These are phyloP conservation scores for Glaucidium brasilianum DNA, from an alignment of 2,113 vertebrate species.

Conservation along the genomic window DNA sequence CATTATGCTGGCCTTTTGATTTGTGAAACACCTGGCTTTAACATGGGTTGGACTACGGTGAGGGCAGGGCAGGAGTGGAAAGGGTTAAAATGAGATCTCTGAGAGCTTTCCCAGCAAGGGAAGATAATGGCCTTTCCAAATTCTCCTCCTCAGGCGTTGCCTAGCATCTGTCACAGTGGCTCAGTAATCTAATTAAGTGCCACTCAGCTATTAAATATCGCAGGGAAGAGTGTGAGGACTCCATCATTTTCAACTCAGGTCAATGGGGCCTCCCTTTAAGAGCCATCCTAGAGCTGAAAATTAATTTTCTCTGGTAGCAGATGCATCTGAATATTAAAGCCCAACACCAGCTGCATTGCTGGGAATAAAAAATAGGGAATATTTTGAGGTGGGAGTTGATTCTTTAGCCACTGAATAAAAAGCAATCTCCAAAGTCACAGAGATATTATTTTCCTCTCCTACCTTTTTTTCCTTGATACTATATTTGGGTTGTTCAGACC, in stretches of 20 bases:
- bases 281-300: constrained; percentile 13
- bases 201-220: constrained; percentile 45
- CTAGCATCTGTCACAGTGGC: constrained; percentile 43
- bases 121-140: constrained; percentile 34
- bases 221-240: constrained; percentile 21
- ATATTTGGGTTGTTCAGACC: neutral
- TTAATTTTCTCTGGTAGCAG: constrained; percentile 50
- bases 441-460: neutral
- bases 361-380: neutral
- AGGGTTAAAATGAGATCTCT: constrained; percentile 21
- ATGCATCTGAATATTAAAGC: neutral
- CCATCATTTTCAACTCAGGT: constrained; percentile 29
- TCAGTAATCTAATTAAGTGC: constrained; percentile 60
- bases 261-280: constrained; percentile 8
- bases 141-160: neutral
- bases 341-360: neutral
- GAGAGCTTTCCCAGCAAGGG: neutral
- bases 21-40: neutral
- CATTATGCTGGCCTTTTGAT: neutral
- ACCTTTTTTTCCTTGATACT: neutral
- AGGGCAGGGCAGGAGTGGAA: neutral
- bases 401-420: neutral
- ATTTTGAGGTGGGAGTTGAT: neutral
- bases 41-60: neutral
- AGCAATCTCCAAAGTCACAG: neutral